phyloP scores from a whole-genome alignment of 2,888 invertebrate species.

The Eupithecia abbreviata region DNA sequence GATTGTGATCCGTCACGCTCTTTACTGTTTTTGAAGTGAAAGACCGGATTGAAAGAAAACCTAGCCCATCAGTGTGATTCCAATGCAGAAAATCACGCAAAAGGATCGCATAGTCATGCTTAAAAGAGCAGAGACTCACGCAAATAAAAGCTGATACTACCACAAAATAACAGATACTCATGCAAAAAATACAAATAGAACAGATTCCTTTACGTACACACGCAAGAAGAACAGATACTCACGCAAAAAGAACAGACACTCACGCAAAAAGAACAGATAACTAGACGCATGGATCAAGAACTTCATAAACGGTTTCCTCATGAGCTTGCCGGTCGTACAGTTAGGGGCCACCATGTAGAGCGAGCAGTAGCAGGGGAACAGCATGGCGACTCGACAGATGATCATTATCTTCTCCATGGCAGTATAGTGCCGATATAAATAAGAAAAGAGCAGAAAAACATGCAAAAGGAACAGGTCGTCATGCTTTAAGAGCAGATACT shows the following conservation, averaged over 20 bases:
- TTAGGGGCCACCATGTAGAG: constrained; percentile 94
- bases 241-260: constrained; percentile 77
- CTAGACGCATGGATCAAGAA: constrained; percentile 97
- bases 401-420: constrained; percentile 89
- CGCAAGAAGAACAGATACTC: constrained; percentile 72
- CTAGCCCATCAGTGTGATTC: not conserved
- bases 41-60: not conserved
- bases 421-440: too few species aligned
- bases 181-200: constrained; percentile 86
- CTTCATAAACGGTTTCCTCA: constrained; percentile 98
- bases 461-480: too few species aligned
- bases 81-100: not conserved
- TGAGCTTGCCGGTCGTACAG: constrained; percentile 90
- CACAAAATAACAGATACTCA: constrained; percentile 80
- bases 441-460: too few species aligned
- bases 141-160: constrained; percentile 93
- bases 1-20: not conserved
- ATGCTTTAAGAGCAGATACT: too few species aligned
- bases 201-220: constrained; percentile 58
- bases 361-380: constrained; percentile 94
- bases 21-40: not conserved
- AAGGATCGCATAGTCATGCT: not conserved
- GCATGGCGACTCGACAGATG: constrained; percentile 88
- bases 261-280: constrained; percentile 91
- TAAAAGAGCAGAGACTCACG: constrained; percentile 85